Base-by-base conservation (phyloP, 1,140 invertebrate genomes). In the Drosophila funebris region DNA sequence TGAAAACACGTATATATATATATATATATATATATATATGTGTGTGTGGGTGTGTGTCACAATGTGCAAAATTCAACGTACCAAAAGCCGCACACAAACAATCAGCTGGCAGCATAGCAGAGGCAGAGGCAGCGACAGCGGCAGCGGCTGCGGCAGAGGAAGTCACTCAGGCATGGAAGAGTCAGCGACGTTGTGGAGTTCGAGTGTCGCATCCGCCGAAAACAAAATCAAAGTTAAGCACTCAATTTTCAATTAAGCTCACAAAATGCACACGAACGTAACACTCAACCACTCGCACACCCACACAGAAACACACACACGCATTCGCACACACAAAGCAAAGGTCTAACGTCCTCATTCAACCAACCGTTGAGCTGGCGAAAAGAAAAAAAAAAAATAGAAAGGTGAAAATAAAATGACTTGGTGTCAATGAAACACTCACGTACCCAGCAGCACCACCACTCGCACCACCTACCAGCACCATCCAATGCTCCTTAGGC, bases 181-280 rank as follows among this genome's bases (percentile, higher is more conserved):
- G 62, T 52, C 54, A 29, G 13, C 31, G 63, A 11, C 54, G 39
- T 24, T 36, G 48, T 52, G 72, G 50, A 75, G 72, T 71, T 75
- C 72, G 66, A 77, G 75, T 75, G 72, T 48, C 71, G 72, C 67
- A 75, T 71, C 76, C 76, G 76, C 53, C 56, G 76, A 76, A 78
- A 76, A 76, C 73, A 76, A 78, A 78, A 78, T 78, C 73, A 78
- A 78, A 78, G 76, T 76, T 78, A 76, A 78, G 73, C 76, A 76
- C 76, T 78, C 76, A 78, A 78, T 78, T 76, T 78, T 76, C 76
- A 78, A 78, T 78, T 78, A 78, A 78, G 76, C 73, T 76, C 73
- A 76, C 69, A 76, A 76, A 78, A 76, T 76, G 76, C 76, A 76
- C 71, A 69, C 72, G 73, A 56, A 72, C 39, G 58, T 56, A 74